Evolutionary conservation across 2,888 invertebrate species (phyloP).

Genomic region (Serrognathus titanus): DNA sequence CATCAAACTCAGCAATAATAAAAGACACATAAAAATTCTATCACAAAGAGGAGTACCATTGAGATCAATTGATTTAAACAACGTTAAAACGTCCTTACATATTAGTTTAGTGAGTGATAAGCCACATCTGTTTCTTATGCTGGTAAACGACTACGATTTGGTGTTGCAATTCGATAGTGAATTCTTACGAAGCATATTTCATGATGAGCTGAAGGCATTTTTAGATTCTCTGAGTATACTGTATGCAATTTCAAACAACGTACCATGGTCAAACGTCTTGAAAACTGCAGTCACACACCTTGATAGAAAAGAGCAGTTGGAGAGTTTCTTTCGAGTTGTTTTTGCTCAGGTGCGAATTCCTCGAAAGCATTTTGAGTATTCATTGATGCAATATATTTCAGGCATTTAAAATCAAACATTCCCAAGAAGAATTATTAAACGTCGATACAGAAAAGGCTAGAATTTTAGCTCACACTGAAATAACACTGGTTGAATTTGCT

Average conservation of each 20-base stretch:
- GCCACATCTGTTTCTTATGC: conserved; percentile 46
- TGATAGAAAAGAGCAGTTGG: conserved; percentile 50
- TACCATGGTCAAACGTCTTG: conserved; percentile 25
- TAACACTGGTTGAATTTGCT: conserved; percentile 58
- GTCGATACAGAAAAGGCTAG: conserved; percentile 47
- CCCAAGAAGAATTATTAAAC: conserved; percentile 44
- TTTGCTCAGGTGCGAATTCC: conserved; percentile 49
- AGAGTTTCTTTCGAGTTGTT: conserved; percentile 55
- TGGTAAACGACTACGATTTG: conserved; percentile 54
- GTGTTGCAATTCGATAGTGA: conserved; percentile 51
- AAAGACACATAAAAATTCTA: conserved; percentile 44
- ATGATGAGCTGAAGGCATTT: conserved; percentile 44
- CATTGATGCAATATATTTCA: neutral
- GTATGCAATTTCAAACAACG: neutral
- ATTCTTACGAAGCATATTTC: conserved; percentile 44
- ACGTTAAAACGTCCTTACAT: conserved; percentile 27
- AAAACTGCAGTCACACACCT: conserved; percentile 49
- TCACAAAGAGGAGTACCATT: conserved; percentile 44
- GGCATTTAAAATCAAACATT: conserved; percentile 41
- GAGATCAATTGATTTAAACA: conserved; percentile 47
- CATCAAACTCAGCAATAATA: conserved; percentile 39
- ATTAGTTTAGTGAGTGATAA: conserved; percentile 45
- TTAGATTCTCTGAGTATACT: conserved; percentile 23
- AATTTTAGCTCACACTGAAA: conserved; percentile 52
- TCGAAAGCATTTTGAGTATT: neutral